Evolutionary conservation across 2,797 vertebrate species (phyloP), one percentile per base, ranked within the genome.

Genomic region (Hydrolagus colliei): DNA sequence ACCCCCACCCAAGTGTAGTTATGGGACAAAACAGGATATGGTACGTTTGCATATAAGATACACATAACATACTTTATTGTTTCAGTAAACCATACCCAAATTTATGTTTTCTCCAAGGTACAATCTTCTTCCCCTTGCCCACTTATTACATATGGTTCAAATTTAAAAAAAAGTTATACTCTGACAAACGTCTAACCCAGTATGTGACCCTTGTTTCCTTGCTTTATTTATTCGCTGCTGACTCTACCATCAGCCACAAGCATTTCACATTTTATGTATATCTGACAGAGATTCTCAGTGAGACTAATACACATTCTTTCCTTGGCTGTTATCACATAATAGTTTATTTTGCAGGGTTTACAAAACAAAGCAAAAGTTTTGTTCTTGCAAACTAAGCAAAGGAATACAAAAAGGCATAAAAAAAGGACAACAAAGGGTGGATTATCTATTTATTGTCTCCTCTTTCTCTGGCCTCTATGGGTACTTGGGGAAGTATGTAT

Each of bases 81-180:
- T 77, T 77, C 18, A 77, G n/a, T 84, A 71, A 71, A 71, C 10
- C 32, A 9, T 84, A 32, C 65, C 13, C 9, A 71, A 20, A 32
- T 71, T 9, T 68, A 32, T 84, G 32, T 84, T 1, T 41, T 9
- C 62, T 67, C 62, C 16, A 9, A 35, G 14, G 27, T 67, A 35
- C 63, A 68, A 41, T 20, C 32, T 35, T 79, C 63, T 62, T 71
- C 65, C 18, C 71, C 65, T 67, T 68, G 18, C 8, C 10, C 32
- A 84, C 16, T 84, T 84, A 41, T 71, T 71, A 84, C 78, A 80
- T 2, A 20, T 71, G 8, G 65, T 52, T 84, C 10, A n/a, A 71
- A 84, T 84, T 68, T 71, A 20, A 84, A 84, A 84, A 27, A 52
- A 68, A 10, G 20, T n/a, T 82, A 67, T 63, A 41, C 9, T 10